Percentiles rank a stretch among this genome's conserved stretches.
Evolutionary conservation across 2,888 invertebrate genomes (phyloP).

Genomic region (Drosophila multiciliata): DNA sequence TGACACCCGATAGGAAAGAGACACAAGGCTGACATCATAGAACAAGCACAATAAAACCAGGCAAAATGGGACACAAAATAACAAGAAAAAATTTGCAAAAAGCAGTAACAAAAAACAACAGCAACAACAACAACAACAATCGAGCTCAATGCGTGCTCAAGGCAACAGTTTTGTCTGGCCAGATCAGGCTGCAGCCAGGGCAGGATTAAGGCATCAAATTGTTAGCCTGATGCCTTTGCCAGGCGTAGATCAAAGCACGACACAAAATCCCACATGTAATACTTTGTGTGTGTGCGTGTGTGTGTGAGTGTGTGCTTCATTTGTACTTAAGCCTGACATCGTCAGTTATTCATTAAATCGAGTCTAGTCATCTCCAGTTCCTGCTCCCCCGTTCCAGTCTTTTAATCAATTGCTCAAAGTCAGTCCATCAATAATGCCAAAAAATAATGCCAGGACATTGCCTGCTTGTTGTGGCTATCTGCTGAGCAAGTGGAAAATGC

Average conservation of each 20-base stretch:
- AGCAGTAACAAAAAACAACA: background rate
- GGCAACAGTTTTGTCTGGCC: slow-evolving; percentile 31
- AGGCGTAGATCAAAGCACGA: slow-evolving; percentile 44
- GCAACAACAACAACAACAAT: slow-evolving; percentile 21
- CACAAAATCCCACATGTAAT: slow-evolving; percentile 12
- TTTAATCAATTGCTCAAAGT: slow-evolving; percentile 72
- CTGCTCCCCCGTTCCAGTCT: slow-evolving; percentile 29
- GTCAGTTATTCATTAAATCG: slow-evolving; percentile 31
- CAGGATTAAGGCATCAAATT: slow-evolving; percentile 76
- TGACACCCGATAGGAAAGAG: slow-evolving; percentile 57
- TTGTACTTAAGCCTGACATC: slow-evolving; percentile 50
- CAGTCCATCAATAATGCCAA: slow-evolving; percentile 59
- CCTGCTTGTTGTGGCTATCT: slow-evolving; percentile 32
- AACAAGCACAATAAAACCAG: slow-evolving; percentile 1
- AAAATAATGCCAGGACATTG: slow-evolving; percentile 41
- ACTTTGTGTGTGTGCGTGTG: background rate
- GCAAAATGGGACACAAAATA: slow-evolving; percentile 11
- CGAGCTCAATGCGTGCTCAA: slow-evolving; percentile 57
- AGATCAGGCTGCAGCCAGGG: slow-evolving; percentile 42
- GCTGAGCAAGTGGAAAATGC: slow-evolving; percentile 72
- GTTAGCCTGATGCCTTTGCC: slow-evolving; percentile 53
- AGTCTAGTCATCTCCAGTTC: slow-evolving; percentile 13
- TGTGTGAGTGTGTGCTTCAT: slow-evolving; percentile 31
- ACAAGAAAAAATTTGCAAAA: background rate
- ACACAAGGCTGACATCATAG: slow-evolving; percentile 23